A percentile compares a stretch with the other conserved stretches of the same genome.
Evolutionary conservation across 1,140 invertebrate genomes (phyloP).

Genomic region (Chionoecetes opilio): DNA sequence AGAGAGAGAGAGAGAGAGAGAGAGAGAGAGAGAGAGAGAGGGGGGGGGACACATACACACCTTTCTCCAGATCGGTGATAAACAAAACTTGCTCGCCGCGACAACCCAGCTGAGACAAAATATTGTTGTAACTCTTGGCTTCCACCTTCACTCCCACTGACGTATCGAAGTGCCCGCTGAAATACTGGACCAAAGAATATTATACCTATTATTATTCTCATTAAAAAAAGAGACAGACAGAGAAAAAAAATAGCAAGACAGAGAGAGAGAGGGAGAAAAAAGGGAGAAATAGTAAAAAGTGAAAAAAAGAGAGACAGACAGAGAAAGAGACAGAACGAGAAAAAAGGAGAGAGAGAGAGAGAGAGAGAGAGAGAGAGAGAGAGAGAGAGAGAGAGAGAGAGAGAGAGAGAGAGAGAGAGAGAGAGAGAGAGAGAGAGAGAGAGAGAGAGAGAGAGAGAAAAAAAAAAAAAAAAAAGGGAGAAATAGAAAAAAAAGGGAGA

Average conservation of each 20-base stretch:
- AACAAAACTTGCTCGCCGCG: constrained; percentile 90
- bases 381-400: constrained; percentile 36
- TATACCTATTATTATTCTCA: not conserved
- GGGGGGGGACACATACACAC: constrained; percentile 84
- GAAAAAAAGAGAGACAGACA: not conserved
- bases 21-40: too few relatives aligned
- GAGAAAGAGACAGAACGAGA: constrained; percentile 15
- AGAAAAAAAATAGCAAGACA: not conserved
- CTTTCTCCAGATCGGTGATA: constrained; percentile 92
- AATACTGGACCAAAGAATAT: not conserved
- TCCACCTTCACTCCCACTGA: constrained; percentile 92
- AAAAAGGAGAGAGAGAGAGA: constrained; percentile 12
- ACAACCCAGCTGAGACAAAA: constrained; percentile 88
- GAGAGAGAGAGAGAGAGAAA: constrained; percentile 35
- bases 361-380: too few relatives aligned
- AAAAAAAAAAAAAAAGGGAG: too few relatives aligned
- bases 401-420: not conserved
- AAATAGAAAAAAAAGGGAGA: constrained; percentile 1
- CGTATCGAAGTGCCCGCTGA: constrained; percentile 89
- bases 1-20: too few relatives aligned
- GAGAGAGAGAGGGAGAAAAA: constrained; percentile 4
- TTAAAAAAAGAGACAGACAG: not conserved
- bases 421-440: constrained; percentile 11
- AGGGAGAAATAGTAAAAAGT: not conserved
- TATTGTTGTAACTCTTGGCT: constrained; percentile 89